Conservation (phyloP, 2,797 vertebrate genomes). For the Premnoplex brunnescens region DNA sequence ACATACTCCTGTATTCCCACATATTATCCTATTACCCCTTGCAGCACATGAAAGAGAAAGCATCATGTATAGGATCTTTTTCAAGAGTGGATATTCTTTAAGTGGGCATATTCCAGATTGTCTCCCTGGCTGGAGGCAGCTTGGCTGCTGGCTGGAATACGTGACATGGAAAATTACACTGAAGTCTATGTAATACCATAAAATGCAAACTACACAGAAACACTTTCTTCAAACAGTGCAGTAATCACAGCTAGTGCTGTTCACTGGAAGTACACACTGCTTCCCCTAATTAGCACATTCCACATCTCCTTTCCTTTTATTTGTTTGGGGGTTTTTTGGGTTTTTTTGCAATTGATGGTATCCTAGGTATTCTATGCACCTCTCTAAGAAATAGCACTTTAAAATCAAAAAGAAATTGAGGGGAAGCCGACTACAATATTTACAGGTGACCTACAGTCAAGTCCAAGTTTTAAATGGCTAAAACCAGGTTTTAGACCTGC, state of each 20-base stretch:
- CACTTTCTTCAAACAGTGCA: background rate
- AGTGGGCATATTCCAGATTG: background rate
- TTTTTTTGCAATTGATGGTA: fast-evolving
- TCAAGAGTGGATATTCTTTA: background rate
- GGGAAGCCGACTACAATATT: background rate
- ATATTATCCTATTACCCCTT: background rate
- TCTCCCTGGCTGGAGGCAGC: background rate
- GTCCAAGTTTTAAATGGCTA: background rate
- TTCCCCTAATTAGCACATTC: background rate
- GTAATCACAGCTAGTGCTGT: background rate
- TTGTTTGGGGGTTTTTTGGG: background rate
- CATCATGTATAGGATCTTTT: background rate
- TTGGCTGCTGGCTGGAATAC: background rate
- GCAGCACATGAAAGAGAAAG: background rate
- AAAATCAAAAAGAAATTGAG: background rate
- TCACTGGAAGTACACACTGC: background rate
- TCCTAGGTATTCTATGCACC: background rate
- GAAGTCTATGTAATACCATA: background rate
- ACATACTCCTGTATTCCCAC: background rate
- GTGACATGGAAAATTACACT: background rate
- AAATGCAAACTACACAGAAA: background rate
- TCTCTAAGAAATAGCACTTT: background rate
- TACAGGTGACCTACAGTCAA: background rate
- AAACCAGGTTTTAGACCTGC: background rate
- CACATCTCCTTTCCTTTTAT: background rate